A percentile compares a stretch with the other conserved stretches of the same genome.
Conservation (phyloP, 35 echinoderm and acorn worm genomes). For the Apostichopus californicus region DNA sequence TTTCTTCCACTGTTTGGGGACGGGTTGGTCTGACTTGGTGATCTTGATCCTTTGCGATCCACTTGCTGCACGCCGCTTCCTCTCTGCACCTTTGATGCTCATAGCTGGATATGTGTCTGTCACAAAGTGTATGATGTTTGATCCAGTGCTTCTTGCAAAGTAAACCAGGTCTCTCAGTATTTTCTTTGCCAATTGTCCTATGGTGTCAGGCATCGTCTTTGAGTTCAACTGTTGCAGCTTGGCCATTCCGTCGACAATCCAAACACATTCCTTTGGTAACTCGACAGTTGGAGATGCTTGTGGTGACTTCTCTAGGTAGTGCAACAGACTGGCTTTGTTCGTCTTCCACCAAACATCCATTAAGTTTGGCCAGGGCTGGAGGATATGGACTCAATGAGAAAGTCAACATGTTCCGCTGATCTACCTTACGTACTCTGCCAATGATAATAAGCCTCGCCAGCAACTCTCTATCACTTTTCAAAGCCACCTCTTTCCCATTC, state of each 20-base stretch:
- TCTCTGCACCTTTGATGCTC: constrained; percentile 68
- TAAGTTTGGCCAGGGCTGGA: neutral
- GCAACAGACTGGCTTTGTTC: constrained; percentile 33
- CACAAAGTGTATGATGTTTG: constrained; percentile 56
- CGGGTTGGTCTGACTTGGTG: constrained; percentile 28
- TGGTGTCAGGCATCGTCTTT: neutral
- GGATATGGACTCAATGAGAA: constrained; percentile 9
- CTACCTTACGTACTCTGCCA: constrained; percentile 33
- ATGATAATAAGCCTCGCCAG: too few species aligned
- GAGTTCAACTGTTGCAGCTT: constrained; percentile 47
- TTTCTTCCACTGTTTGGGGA: constrained; percentile 81
- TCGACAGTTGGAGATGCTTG: neutral
- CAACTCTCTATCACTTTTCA: too few species aligned
- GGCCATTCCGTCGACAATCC: constrained; percentile 59
- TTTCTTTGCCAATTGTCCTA: constrained; percentile 49
- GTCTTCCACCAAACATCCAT: constrained; percentile 46
- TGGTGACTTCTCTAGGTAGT: neutral
- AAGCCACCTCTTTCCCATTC: too few species aligned
- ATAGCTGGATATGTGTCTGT: constrained; percentile 62
- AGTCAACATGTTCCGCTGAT: constrained; percentile 7
- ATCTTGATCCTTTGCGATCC: constrained; percentile 45
- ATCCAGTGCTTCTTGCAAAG: neutral
- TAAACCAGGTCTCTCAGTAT: constrained; percentile 43
- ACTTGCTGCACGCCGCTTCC: constrained; percentile 51
- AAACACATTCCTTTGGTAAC: constrained; percentile 34